Conservation (phyloP, 2,888 invertebrate genomes). For the Drosophila trichaetosa region DNA sequence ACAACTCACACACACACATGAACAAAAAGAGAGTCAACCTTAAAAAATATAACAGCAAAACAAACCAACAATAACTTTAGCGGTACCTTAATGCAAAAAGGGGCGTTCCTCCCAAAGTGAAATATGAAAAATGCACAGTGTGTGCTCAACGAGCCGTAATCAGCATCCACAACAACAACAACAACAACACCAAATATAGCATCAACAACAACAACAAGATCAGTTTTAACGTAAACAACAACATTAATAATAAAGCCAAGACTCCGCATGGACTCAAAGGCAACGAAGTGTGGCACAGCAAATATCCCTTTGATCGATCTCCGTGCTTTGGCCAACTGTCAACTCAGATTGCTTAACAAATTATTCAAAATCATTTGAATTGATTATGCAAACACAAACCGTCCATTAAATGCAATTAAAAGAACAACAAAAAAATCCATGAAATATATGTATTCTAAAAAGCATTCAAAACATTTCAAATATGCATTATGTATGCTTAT, state of each 20-base stretch:
- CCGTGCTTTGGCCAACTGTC: conserved; percentile 25
- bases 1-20: conserved; percentile 18
- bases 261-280: conserved; percentile 13
- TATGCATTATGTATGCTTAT: neutral
- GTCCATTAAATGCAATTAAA: conserved; percentile 16
- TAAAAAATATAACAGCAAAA: conserved; percentile 37
- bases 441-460: neutral
- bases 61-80: conserved; percentile 42
- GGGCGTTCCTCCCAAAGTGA: conserved; percentile 61
- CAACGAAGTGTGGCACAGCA: conserved; percentile 5
- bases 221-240: conserved; percentile 4
- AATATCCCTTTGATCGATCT: conserved; percentile 33
- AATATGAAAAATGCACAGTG: conserved; percentile 67
- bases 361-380: conserved; percentile 39
- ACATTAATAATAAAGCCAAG: conserved; percentile 10
- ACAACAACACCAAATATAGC: conserved; percentile 2
- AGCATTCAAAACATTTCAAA: neutral
- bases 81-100: conserved; percentile 59
- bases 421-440: neutral
- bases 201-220: conserved; percentile 14
- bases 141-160: conserved; percentile 44
- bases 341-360: conserved; percentile 37
- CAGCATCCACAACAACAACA: conserved; percentile 40
- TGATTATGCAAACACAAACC: conserved; percentile 12
- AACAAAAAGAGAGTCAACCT: conserved; percentile 37